Evolutionary conservation across 2,113 vertebrate species (phyloP), one percentile per base, ranked within the genome.

Genomic region (Macroglossus sobrinus): DNA sequence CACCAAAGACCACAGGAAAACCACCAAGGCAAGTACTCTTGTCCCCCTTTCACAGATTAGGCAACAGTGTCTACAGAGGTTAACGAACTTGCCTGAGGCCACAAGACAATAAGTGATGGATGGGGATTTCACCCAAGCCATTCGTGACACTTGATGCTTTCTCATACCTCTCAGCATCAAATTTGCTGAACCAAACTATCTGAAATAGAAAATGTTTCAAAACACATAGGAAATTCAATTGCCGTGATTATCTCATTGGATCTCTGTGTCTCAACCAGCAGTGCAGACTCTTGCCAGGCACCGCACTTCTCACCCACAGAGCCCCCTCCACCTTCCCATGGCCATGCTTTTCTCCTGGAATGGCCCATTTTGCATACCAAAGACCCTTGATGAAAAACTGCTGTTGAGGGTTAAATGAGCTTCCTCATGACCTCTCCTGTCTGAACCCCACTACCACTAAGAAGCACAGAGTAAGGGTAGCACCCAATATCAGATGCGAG

Each of bases 181-280:
- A n/a, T 84, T 19, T 87, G 74, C 69, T 35, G 14, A 79, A 24
- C 24, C 57, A 93, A 88, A 84, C 84, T 50, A 28, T 24, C 38
- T 13, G 38, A 22, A 79, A 22, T 10, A 90, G 15, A 43, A 72
- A 88, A 28, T 18, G 30, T 76, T 16, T 45, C 45, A 6, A 84
- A 55, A 40, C 57, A n/a, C 11, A 1, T 5, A 38, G 45, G 33
- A 76, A 43, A 26, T 68, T 87, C 55, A 7, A 3, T 72, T 72
- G 24, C 30, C 0, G 0, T 2, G 6, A 3, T n/a, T 40, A 12
- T 57, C 55, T 16, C 50, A 24, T 35, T 5, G 0, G 66, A 38
- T 33, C 55, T 40, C 78, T 28, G 53, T 6, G 40, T 24, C 71
- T 79, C 75, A n/a, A 26, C 21, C 94, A 26, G 28, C 45, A 89